Percentiles rank a stretch among this genome's conserved stretches.
phyloP scores from a whole-genome alignment of 2,888 invertebrate species.

The Rhagium mordax region DNA sequence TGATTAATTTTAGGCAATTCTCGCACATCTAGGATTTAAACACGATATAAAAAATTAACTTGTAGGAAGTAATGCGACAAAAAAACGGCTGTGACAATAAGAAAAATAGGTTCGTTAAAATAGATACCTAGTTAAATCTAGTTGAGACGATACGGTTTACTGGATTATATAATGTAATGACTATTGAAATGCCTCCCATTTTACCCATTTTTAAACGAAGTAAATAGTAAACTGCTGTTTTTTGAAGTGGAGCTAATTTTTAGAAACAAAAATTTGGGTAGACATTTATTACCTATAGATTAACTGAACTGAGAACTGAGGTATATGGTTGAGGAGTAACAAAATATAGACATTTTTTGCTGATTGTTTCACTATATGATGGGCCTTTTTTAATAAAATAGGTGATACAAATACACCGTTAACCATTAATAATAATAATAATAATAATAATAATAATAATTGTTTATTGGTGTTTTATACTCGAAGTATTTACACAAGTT shows the following conservation, averaged over 20 bases:
- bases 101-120: background rate
- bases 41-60: background rate
- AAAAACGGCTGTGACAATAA: conserved; percentile 14
- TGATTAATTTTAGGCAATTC: conserved; percentile 10
- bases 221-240: background rate
- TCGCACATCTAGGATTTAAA: background rate
- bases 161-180: background rate
- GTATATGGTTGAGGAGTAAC: background rate
- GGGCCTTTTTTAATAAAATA: background rate
- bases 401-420: no score
- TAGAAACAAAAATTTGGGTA: background rate
- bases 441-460: no score
- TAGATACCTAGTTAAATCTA: background rate
- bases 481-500: no score
- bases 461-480: no score
- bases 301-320: background rate
- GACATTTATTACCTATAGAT: background rate
- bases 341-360: background rate
- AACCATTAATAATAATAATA: no score
- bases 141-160: background rate
- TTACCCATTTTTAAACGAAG: background rate
- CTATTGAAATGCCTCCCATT: background rate
- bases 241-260: background rate
- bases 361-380: background rate
- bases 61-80: background rate